Percentiles rank a stretch among this genome's conserved stretches.
Conservation (phyloP, 2,113 vertebrate species). For the Oryzias woworae region DNA sequence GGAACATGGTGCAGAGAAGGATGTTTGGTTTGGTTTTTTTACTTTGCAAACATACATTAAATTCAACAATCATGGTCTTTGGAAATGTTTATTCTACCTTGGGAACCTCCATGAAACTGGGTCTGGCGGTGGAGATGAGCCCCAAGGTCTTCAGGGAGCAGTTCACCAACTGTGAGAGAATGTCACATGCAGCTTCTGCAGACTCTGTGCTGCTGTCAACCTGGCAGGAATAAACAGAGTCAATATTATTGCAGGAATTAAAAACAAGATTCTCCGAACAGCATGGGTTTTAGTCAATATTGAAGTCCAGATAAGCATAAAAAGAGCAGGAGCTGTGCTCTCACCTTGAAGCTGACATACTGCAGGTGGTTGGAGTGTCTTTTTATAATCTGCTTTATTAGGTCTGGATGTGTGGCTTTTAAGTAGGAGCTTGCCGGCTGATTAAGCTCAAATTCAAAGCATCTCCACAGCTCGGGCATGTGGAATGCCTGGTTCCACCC, state of each 20-base stretch:
- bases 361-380: slow-evolving; percentile 95
- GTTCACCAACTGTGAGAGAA: slow-evolving; percentile 93
- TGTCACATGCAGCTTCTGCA: slow-evolving; percentile 93
- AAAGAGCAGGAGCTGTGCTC: neutral
- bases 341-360: slow-evolving; percentile 98
- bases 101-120: slow-evolving; percentile 98
- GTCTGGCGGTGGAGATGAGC: slow-evolving; percentile 94
- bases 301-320: neutral
- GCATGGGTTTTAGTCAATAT: neutral
- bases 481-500: slow-evolving; percentile 96
- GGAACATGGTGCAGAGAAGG: neutral
- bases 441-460: slow-evolving; percentile 96
- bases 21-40: neutral
- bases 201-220: slow-evolving; percentile 98
- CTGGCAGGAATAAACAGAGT: slow-evolving; percentile 69
- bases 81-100: slow-evolving; percentile 80
- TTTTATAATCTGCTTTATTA: slow-evolving; percentile 97
- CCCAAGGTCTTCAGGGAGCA: slow-evolving; percentile 95
- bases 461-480: slow-evolving; percentile 96
- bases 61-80: neutral
- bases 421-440: slow-evolving; percentile 93
- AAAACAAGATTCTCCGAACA: neutral
- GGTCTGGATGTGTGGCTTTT: slow-evolving; percentile 94
- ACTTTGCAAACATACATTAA: neutral
- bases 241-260: neutral